Evolutionary conservation across 2,888 invertebrate genomes (phyloP), one percentile per base, ranked within the genome.

Genomic region (Acanthosepion pharaonis): DNA sequence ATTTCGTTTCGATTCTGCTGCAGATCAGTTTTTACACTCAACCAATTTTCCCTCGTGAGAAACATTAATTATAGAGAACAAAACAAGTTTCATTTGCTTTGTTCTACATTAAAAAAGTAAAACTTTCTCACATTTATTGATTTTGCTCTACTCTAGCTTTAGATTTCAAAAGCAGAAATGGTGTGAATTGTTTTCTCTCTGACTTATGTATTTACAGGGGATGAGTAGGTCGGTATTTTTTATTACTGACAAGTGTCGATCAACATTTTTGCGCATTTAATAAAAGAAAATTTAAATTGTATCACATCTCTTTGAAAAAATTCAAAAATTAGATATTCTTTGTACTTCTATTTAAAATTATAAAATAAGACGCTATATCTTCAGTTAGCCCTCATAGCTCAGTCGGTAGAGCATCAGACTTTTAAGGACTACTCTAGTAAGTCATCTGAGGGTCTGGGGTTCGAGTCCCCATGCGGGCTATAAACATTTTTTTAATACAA

Each of bases 401-500:
- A 78, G 78, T 78, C 78, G 78, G 78, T 78, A 78, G 78, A 78
- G 78, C 78, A 78, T 78, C 78, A 78, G 78, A 78, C 78, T 78
- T 78, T 78, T 78, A 78, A 78, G n/a, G 78, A 78, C n/a, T 78
- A 78, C 5, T 15, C 2, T 33, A 3, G 0, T 0, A 78, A 78
- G 78, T 78, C 33, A 78, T 78, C 78, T 78, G 78, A 78, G 78
- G 78, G 78, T 78, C 78, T 78, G 78, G 78, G 78, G 78, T 78
- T 78, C 78, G 78, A 78, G 78, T 78, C 78, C 78, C 78, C 78
- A 78, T 78, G 78, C 78, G 78, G 78, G 78, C 78, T 78, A 78
- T n/a, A n/a, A 23, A 1, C 5, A 23, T 59, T 59, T 59, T 59
- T 59, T 20, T 5, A 20, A 59, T 20, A 20, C 15, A 18, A 18